These are phyloP conservation scores for Dendronephthya gigantea DNA, from an alignment of 64 coral and sea anemone genomes.

Conservation along the genomic window DNA sequence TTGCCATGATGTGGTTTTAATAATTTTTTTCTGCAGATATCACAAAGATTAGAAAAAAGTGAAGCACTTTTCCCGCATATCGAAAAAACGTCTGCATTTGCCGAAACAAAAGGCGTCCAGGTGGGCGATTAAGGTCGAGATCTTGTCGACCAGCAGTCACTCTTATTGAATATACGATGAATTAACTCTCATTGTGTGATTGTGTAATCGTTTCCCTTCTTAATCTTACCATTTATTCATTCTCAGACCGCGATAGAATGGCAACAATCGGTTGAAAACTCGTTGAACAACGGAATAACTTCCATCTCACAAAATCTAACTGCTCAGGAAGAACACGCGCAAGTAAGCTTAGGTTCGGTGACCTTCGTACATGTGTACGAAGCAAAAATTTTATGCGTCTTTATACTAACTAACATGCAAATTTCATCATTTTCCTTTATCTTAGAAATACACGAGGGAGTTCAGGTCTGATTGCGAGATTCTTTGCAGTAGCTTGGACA, in stretches of 20 bases:
- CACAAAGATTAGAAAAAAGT: not conserved
- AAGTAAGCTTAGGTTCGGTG: not conserved
- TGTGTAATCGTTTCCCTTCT: too few species aligned
- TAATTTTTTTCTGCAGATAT: not conserved
- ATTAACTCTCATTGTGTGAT: too few species aligned
- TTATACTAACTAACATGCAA: too few species aligned
- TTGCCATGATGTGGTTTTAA: not conserved
- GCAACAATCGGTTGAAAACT: not conserved
- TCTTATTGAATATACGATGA: too few species aligned
- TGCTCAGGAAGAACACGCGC: not conserved
- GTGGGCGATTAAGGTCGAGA: not conserved
- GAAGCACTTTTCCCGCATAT: not conserved
- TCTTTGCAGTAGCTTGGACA: not conserved
- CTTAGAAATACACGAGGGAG: not conserved
- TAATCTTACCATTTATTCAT: not conserved
- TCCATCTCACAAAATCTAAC: not conserved
- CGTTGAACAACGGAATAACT: not conserved
- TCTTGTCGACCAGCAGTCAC: not conserved
- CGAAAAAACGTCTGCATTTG: not conserved
- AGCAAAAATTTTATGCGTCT: too few species aligned
- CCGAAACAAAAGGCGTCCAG: not conserved
- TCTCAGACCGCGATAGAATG: not conserved
- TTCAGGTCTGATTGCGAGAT: not conserved
- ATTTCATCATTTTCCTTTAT: not conserved
- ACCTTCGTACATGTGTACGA: too few species aligned